These are phyloP conservation scores for Leptopilina syphax DNA, from an alignment of 2,888 invertebrate species.

Conservation along the genomic window DNA sequence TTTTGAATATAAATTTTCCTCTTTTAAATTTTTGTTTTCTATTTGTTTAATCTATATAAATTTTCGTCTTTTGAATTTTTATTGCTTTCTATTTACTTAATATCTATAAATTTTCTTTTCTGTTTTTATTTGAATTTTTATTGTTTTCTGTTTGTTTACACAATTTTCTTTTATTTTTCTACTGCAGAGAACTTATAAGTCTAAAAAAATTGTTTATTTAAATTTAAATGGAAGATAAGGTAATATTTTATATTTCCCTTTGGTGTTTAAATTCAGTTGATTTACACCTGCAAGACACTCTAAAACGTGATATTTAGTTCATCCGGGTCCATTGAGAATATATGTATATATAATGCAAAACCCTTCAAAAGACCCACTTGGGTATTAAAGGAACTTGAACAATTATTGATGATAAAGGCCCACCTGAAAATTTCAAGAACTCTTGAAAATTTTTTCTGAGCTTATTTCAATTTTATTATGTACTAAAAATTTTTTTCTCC, in stretches of 20 bases:
- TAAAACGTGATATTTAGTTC: constrained; percentile 26
- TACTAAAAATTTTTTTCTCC: too few species aligned
- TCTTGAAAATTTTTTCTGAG: not conserved
- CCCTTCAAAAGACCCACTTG: constrained; percentile 15
- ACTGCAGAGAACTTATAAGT: too few species aligned
- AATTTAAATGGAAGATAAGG: not conserved
- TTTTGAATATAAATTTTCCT: too few species aligned
- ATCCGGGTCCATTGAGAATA: constrained; percentile 37
- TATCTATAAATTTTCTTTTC: too few species aligned
- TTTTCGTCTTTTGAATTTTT: too few species aligned
- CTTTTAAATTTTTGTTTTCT: too few species aligned
- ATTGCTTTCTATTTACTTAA: too few species aligned
- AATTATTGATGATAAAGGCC: not conserved
- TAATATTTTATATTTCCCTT: not conserved
- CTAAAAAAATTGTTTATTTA: too few species aligned
- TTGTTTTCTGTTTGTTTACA: too few species aligned
- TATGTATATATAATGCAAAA: constrained; percentile 30
- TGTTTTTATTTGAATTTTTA: too few species aligned
- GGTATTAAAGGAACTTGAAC: constrained; percentile 22
- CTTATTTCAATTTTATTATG: not conserved
- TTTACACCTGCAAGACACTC: constrained; percentile 20
- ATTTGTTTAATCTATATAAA: too few species aligned
- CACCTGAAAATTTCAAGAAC: not conserved
- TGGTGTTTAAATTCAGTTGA: not conserved
- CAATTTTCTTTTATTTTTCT: too few species aligned